Evolutionary conservation across 2,113 vertebrate genomes (phyloP).

Genomic region (Cyrtonyx montezumae): DNA sequence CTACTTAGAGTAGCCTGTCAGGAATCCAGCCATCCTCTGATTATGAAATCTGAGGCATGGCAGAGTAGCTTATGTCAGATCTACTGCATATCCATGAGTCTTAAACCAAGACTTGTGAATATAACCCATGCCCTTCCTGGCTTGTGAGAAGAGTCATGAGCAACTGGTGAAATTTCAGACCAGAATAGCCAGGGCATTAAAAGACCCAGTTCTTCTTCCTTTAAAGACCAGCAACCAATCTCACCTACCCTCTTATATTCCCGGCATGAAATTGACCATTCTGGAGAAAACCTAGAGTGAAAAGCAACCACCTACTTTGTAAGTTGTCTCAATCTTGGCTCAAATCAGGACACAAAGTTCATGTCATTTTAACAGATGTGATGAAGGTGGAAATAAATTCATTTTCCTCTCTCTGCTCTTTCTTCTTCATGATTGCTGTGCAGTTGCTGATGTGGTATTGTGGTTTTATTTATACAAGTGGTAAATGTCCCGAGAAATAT

Average conservation of each 20-base stretch:
- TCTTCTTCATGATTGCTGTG: not conserved
- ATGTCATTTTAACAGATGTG: not conserved
- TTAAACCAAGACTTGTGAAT: constrained; percentile 70
- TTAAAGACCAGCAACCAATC: constrained; percentile 25
- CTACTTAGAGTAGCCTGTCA: constrained; percentile 48
- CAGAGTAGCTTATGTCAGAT: constrained; percentile 70
- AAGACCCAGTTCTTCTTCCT: constrained; percentile 28
- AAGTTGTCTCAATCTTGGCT: not conserved
- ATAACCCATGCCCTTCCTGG: constrained; percentile 62
- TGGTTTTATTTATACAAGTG: not conserved
- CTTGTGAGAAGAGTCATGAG: constrained; percentile 54
- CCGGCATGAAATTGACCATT: not conserved
- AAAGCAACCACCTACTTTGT: not conserved
- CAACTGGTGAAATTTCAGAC: constrained; percentile 63
- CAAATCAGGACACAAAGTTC: not conserved
- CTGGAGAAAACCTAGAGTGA: not conserved
- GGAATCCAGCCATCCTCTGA: constrained; percentile 39
- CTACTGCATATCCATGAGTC: constrained; percentile 34
- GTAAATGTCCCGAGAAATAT: not conserved
- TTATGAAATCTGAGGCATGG: constrained; percentile 67
- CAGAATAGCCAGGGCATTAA: constrained; percentile 53
- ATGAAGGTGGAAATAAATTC: not conserved
- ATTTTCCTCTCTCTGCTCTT: not conserved
- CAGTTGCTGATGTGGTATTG: not conserved
- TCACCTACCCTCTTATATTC: not conserved